Conservation (phyloP, 2,888 invertebrate genomes). For the Drosophila austrosaltans region DNA sequence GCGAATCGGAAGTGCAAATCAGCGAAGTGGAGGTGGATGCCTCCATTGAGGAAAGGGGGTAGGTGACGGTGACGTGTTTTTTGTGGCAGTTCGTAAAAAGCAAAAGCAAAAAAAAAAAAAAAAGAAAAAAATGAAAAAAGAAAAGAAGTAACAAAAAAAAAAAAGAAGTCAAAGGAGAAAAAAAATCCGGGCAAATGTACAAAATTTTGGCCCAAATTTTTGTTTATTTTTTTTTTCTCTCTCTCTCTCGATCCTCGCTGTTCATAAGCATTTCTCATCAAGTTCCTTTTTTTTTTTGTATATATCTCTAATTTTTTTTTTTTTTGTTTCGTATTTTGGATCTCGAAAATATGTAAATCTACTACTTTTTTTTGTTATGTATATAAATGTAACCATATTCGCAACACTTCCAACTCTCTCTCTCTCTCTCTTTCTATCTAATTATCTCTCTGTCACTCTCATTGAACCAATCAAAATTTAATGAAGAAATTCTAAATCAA, state of each 20-base stretch:
- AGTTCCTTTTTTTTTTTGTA: conserved; percentile 9
- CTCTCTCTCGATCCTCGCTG: not conserved
- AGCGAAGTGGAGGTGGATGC: conserved; percentile 91
- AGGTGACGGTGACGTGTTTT: conserved; percentile 87
- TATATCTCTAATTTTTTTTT: conserved; percentile 13
- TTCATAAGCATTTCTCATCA: conserved; percentile 6
- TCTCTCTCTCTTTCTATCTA: not conserved
- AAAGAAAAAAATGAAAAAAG: not conserved
- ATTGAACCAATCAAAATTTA: not conserved
- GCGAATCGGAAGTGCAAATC: conserved; percentile 93
- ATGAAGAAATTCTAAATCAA: not conserved
- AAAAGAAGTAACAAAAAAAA: not conserved
- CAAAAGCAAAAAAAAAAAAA: conserved; percentile 17
- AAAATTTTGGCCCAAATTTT: conserved; percentile 6
- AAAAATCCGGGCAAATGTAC: not conserved
- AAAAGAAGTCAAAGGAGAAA: not conserved
- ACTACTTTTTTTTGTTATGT: conserved; percentile 10
- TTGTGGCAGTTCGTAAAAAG: conserved; percentile 56
- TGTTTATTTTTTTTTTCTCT: conserved; percentile 4
- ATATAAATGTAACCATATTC: conserved; percentile 17
- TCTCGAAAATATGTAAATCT: conserved; percentile 1
- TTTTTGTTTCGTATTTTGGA: conserved; percentile 9
- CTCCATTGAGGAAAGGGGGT: conserved; percentile 89
- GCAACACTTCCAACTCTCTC: conserved; percentile 2
- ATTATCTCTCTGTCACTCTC: not conserved